Evolutionary conservation across 2,113 vertebrate species (phyloP).

Genomic region (Eurypyga helias): DNA sequence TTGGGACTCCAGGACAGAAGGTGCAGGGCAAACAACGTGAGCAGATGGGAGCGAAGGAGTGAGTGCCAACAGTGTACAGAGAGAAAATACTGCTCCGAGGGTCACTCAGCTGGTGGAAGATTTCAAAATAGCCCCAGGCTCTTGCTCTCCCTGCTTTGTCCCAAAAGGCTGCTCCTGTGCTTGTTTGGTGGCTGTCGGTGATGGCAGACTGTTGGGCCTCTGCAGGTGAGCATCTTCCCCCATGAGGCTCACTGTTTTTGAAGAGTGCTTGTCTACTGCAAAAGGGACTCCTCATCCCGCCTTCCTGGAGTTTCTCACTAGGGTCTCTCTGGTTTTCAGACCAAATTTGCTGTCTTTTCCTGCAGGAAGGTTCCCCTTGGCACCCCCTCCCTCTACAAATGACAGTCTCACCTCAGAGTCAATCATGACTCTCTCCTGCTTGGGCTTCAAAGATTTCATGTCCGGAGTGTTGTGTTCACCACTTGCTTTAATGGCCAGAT

Average conservation of each 20-base stretch:
- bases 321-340: background rate
- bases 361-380: background rate
- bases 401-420: background rate
- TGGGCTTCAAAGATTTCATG: rapidly evolving
- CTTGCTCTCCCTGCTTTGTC: background rate
- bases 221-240: background rate
- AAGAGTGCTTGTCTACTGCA: rapidly evolving
- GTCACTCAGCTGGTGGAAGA: background rate
- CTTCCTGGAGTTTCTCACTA: background rate
- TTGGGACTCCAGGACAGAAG: background rate
- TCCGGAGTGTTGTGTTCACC: background rate
- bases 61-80: background rate
- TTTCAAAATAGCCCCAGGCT: background rate
- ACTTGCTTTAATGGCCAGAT: background rate
- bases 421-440: rapidly evolving
- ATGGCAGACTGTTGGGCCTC: background rate
- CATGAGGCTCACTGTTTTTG: rapidly evolving
- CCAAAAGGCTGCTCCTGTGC: background rate
- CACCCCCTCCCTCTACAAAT: rapidly evolving
- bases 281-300: background rate
- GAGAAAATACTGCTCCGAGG: background rate
- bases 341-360: background rate
- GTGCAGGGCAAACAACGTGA: background rate
- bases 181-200: background rate
- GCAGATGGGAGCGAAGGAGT: background rate